phyloP scores from a whole-genome alignment of 2,888 invertebrate genomes.

The Parnassius mnemosyne region DNA sequence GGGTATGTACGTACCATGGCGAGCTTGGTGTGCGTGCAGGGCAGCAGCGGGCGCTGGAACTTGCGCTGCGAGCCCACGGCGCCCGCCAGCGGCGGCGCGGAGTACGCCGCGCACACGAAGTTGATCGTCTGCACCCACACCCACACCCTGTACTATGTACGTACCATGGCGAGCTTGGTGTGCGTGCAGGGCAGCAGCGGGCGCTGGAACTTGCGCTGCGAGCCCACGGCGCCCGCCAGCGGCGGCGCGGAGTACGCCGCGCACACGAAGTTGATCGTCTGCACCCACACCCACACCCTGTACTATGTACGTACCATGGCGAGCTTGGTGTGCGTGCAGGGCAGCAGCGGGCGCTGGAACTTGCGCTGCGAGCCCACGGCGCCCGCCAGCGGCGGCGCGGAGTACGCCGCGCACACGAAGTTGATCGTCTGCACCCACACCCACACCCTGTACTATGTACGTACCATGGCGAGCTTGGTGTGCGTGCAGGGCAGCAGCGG shows the following conservation, averaged over 20 bases:
- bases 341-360: conserved; percentile 97
- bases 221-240: conserved; percentile 95
- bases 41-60: conserved; percentile 97
- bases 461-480: conserved; percentile 93
- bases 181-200: conserved; percentile 96
- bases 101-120: conserved; percentile 97
- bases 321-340: conserved; percentile 95
- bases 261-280: conserved; percentile 98
- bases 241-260: conserved; percentile 98
- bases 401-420: conserved; percentile 97
- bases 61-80: conserved; percentile 96
- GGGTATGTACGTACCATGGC: conserved; percentile 86
- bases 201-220: conserved; percentile 96
- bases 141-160: too few species aligned
- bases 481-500: conserved; percentile 96
- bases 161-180: conserved; percentile 93
- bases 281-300: conserved; percentile 86
- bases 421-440: conserved; percentile 98
- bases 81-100: conserved; percentile 96
- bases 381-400: conserved; percentile 96
- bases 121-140: conserved; percentile 98
- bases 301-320: conserved; percentile 84
- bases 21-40: conserved; percentile 95
- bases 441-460: too few species aligned
- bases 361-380: conserved; percentile 96